These are phyloP conservation scores for Tragulus kanchil DNA, from an alignment of 2,113 vertebrate genomes.

Conservation along the genomic window DNA sequence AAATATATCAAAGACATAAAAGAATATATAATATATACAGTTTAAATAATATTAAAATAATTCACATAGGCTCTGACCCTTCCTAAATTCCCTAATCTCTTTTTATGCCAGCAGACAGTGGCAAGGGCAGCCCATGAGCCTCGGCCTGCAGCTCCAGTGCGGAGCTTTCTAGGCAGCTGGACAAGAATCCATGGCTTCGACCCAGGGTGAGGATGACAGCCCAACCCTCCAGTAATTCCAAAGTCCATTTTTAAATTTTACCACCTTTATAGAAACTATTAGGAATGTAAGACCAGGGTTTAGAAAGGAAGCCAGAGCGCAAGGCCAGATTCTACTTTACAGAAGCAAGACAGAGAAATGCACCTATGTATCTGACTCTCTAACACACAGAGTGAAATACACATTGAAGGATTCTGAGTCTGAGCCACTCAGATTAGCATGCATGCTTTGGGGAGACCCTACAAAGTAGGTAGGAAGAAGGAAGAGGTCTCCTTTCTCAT, in stretches of 20 bases:
- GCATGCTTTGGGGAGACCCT: neutral
- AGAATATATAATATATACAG: neutral
- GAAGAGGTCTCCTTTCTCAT: neutral
- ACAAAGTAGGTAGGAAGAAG: neutral
- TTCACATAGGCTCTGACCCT: neutral
- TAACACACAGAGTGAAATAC: neutral
- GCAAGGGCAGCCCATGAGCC: neutral
- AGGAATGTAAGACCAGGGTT: conserved; percentile 14
- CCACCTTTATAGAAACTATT: neutral
- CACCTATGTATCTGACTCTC: neutral
- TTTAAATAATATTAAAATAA: conserved; percentile 41
- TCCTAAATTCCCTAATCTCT: too few species aligned
- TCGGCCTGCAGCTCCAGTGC: neutral
- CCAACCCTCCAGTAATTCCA: neutral
- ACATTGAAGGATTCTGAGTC: neutral
- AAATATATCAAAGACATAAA: neutral
- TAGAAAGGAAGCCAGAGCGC: neutral
- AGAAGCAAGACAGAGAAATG: neutral
- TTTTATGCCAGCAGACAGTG: neutral
- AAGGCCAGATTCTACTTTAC: neutral
- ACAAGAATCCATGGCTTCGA: neutral
- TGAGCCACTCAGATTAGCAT: neutral
- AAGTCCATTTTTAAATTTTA: neutral
- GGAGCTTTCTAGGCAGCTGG: conserved; percentile 31
- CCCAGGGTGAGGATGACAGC: rapidly evolving